phyloP scores from a whole-genome alignment of 2,797 vertebrate species.

The Microctenopoma stevenorrisi region DNA sequence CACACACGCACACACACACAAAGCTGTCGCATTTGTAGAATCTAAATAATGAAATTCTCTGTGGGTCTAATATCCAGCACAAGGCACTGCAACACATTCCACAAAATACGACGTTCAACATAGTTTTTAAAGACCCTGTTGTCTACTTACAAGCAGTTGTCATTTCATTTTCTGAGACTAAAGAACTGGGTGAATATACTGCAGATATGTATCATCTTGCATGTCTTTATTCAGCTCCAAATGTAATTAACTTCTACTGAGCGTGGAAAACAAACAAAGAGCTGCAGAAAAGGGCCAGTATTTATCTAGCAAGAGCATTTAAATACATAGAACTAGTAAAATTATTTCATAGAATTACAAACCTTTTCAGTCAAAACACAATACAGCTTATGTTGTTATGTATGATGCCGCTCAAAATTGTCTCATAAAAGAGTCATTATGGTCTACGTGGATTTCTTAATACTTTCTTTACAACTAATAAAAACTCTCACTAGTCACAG shows the following conservation, averaged over 20 bases:
- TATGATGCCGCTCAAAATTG: slow-evolving; percentile 7
- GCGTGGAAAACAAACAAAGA: slow-evolving; percentile 55
- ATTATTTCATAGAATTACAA: slow-evolving; percentile 39
- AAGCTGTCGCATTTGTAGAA: slow-evolving; percentile 67
- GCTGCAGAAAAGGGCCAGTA: slow-evolving; percentile 52
- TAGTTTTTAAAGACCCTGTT: slow-evolving; percentile 43
- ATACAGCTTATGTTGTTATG: slow-evolving; percentile 18
- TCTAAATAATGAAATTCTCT: slow-evolving; percentile 64
- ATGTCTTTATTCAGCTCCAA: slow-evolving; percentile 41
- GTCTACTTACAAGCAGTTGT: slow-evolving; percentile 37
- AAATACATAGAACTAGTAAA: slow-evolving; percentile 44
- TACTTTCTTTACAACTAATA: slow-evolving; percentile 6
- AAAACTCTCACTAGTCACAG: slow-evolving; percentile 6
- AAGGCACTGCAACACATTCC: slow-evolving; percentile 77
- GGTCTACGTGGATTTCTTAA: not conserved
- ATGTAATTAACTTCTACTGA: slow-evolving; percentile 34
- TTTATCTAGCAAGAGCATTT: slow-evolving; percentile 48
- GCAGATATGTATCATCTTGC: slow-evolving; percentile 46
- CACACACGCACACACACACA: slow-evolving; percentile 34
- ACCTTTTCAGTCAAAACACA: slow-evolving; percentile 29
- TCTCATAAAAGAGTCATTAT: slow-evolving; percentile 10
- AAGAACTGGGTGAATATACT: slow-evolving; percentile 46
- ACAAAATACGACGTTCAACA: slow-evolving; percentile 56
- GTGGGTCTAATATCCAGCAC: slow-evolving; percentile 63
- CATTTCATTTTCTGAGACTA: slow-evolving; percentile 23